These are phyloP conservation scores for Gastrophysa polygoni DNA, from an alignment of 2,888 invertebrate species.

Conservation along the genomic window DNA sequence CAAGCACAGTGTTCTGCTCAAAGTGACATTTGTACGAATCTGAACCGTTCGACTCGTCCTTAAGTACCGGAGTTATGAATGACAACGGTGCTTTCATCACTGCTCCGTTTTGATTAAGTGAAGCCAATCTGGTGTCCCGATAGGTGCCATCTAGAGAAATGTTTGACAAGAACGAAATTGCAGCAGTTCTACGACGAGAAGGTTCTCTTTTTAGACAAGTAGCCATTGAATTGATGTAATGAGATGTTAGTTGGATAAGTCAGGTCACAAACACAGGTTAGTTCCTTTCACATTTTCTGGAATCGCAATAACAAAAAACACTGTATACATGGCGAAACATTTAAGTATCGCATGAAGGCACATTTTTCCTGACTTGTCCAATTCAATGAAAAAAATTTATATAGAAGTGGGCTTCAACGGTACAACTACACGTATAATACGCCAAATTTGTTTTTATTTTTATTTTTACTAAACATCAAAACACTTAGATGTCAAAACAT, in stretches of 20 bases:
- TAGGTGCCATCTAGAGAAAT: constrained; percentile 93
- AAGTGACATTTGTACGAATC: constrained; percentile 45
- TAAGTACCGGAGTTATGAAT: constrained; percentile 42
- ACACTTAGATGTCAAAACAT: too few relatives aligned
- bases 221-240: constrained; percentile 56
- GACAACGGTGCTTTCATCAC: constrained; percentile 45
- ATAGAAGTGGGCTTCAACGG: too few relatives aligned
- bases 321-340: neutral
- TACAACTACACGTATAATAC: too few relatives aligned
- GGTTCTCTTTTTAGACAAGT: constrained; percentile 64
- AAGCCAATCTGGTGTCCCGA: constrained; percentile 70
- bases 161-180: constrained; percentile 92
- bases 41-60: constrained; percentile 55
- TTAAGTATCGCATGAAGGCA: neutral
- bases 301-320: neutral
- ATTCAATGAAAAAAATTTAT: neutral
- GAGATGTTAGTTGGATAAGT: neutral
- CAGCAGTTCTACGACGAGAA: constrained; percentile 86
- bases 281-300: neutral
- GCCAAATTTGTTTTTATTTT: too few relatives aligned
- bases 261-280: neutral
- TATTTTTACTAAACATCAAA: too few relatives aligned
- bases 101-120: constrained; percentile 57
- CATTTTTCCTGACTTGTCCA: neutral
- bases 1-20: constrained; percentile 30